Evolutionary conservation across 2,888 invertebrate genomes (phyloP).

Genomic region (Antheraea yamamai): DNA sequence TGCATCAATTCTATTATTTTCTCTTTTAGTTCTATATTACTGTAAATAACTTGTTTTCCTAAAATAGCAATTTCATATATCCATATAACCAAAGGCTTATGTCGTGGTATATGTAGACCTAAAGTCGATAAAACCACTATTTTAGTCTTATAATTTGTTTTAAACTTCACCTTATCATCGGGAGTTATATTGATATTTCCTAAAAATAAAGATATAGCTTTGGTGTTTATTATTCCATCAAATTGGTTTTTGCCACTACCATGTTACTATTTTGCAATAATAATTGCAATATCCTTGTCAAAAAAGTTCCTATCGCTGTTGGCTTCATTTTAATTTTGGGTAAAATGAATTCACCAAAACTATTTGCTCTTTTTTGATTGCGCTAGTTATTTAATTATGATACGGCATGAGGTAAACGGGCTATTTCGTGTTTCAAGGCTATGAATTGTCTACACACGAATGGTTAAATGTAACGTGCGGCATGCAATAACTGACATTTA

Average conservation of each 20-base stretch:
- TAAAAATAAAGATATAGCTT: background rate
- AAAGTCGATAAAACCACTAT: no score
- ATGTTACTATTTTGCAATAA: background rate
- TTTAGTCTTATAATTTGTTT: no score
- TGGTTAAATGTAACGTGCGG: slow-evolving; percentile 5
- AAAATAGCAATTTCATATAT: no score
- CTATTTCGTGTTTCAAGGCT: slow-evolving; percentile 9
- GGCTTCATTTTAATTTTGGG: background rate
- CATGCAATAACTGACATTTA: slow-evolving; percentile 11
- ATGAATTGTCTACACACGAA: slow-evolving; percentile 12
- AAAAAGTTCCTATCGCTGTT: background rate
- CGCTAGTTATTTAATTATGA: slow-evolving; percentile 7
- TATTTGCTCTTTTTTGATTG: background rate
- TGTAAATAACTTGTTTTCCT: no score
- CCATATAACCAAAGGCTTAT: no score
- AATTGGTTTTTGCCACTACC: background rate
- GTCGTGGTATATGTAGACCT: no score
- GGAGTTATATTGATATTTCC: background rate
- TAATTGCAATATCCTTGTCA: background rate
- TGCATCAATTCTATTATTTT: background rate
- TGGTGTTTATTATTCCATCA: background rate
- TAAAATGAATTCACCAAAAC: background rate
- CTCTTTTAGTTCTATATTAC: background rate
- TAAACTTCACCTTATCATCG: background rate
- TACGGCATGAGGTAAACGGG: slow-evolving; percentile 10